Conservation (phyloP, 2,113 vertebrate genomes). For the Cephalopterus ornatus region DNA sequence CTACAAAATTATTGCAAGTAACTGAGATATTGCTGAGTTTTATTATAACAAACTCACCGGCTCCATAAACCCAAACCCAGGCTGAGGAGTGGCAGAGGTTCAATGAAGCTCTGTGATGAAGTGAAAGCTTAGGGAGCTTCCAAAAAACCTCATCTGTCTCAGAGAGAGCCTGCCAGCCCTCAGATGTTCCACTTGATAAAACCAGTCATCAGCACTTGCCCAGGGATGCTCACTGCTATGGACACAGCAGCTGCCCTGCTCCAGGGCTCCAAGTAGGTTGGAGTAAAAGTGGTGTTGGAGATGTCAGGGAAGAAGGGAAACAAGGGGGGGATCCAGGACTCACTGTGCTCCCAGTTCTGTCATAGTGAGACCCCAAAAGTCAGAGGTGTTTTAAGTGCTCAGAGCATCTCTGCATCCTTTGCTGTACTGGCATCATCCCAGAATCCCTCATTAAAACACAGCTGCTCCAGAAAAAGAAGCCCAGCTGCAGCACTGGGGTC, state of each 20-base stretch:
- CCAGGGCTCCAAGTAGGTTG: not conserved
- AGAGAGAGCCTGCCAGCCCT: not conserved
- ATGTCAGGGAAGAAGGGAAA: not conserved
- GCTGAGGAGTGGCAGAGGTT: not conserved
- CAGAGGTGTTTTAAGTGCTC: rapidly evolving
- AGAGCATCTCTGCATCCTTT: not conserved
- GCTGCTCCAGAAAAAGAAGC: not conserved
- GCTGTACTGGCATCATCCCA: not conserved
- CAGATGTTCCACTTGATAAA: slow-evolving; percentile 27
- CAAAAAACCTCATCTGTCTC: not conserved
- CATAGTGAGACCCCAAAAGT: not conserved
- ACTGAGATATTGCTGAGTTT: not conserved
- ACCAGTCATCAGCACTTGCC: not conserved
- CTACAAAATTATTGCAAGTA: not conserved
- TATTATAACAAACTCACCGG: not conserved
- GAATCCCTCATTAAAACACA: not conserved
- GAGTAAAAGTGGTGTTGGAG: rapidly evolving
- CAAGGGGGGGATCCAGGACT: not conserved
- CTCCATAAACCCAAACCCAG: not conserved
- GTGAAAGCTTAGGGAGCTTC: not conserved
- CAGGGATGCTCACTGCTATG: not conserved
- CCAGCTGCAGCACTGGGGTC: not conserved
- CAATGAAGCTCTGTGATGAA: not conserved
- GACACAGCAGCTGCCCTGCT: not conserved
- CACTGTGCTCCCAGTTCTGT: rapidly evolving